Base-by-base conservation (phyloP, 1,140 invertebrate species). In the Formica selysi region DNA sequence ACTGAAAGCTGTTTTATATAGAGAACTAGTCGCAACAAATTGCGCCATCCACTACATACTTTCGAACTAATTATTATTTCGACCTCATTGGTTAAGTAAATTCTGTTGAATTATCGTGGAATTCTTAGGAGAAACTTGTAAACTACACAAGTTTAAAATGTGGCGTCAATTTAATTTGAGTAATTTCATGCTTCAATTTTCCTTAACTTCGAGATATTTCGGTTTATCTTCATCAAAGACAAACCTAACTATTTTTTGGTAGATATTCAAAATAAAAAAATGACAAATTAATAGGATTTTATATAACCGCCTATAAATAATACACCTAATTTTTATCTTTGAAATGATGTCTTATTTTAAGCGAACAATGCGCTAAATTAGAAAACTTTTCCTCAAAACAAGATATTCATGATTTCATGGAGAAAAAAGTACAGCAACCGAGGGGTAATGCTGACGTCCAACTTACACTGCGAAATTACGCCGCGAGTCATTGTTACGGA, bases 381-480 rank as follows among this genome's bases (percentile, higher is more conserved):
- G n/a, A 78, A 16, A 78, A 78, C 26, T 76, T 65, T 29, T 29
- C 32, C 44, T 48, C 32, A 32, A 65, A 36, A 65, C 11, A 48
- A 44, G 11, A 78, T 22, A n/a, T 32, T 19, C 19, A 16, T 26
- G 16, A 44, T 29, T 76, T 16, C 51, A 32, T 0, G 5, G 10
- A 51, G 13, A 38, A 48, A 65, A 22, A 32, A 48, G 26, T 41
- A 64, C 57, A 64, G 38, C n/a, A 44, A 41, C n/a, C 3, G 36
- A 11, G 22, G 7, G 22, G 26, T 41, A 41, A 62, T 62, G 22
- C 38, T 65, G 76, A 36, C 74, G 51, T 76, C 38, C 38, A 76
- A 78, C 76, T 78, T 78, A 32, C 41, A 41, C 59, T 48, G 64
- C 44, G 19, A 65, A 78, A 78, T 78, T 78, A 78, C 61, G 38